Percentiles rank a stretch among this genome's conserved stretches.
Evolutionary conservation across 2,888 invertebrate genomes (phyloP).

Genomic region (Tetheella fluctuosa): DNA sequence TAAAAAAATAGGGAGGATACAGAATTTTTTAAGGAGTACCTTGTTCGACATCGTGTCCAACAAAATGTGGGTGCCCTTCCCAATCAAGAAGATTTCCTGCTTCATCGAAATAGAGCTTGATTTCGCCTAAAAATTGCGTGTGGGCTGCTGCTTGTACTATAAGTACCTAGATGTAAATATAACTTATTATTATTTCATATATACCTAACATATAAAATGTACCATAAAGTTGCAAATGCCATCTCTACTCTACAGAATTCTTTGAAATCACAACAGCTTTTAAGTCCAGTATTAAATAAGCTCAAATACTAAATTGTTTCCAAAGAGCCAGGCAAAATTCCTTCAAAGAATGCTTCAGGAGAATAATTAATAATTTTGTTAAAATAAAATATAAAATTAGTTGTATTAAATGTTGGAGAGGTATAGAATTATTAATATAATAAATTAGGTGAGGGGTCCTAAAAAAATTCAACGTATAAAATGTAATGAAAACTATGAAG

Average conservation of each 20-base stretch:
- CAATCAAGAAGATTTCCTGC: slow-evolving; percentile 86
- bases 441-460: too few relatives aligned
- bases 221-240: not conserved
- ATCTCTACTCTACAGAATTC: not conserved
- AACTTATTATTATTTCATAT: not conserved
- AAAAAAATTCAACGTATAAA: too few relatives aligned
- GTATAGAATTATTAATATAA: too few relatives aligned
- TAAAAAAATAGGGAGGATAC: too few relatives aligned
- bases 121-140: slow-evolving; percentile 90
- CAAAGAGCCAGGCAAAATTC: not conserved
- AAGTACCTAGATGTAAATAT: slow-evolving; percentile 69
- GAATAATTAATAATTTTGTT: not conserved
- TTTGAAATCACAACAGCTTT: not conserved
- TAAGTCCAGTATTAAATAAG: not conserved
- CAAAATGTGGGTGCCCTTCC: slow-evolving; percentile 89
- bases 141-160: slow-evolving; percentile 90
- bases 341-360: not conserved
- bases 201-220: not conserved
- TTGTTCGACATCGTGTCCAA: slow-evolving; percentile 85
- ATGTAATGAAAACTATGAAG: too few relatives aligned
- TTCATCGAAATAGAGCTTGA: slow-evolving; percentile 89
- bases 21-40: slow-evolving; percentile 73
- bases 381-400: not conserved
- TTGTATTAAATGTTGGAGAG: too few relatives aligned
- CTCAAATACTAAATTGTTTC: not conserved